Percentiles rank a stretch among this genome's conserved stretches.
These are phyloP conservation scores for Gymnoscopelus microlampas DNA, from an alignment of 2,797 vertebrate genomes.

Conservation along the genomic window DNA sequence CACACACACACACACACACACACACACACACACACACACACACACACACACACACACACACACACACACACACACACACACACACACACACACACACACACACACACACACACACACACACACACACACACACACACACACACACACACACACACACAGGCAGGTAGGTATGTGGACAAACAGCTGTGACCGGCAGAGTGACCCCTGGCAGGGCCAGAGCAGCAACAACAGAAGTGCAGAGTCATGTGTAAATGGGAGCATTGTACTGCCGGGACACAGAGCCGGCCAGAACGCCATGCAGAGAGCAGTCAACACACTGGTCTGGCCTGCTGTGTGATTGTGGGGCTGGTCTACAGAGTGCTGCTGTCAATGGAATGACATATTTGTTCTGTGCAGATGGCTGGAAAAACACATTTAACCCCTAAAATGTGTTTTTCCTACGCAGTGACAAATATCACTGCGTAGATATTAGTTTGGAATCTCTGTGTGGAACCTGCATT, in stretches of 20 bases:
- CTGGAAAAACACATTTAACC: slow-evolving; percentile 24
- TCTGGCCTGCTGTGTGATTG: slow-evolving; percentile 17
- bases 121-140: too few relatives aligned
- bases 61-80: too few relatives aligned
- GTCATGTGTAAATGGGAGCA: slow-evolving; percentile 70
- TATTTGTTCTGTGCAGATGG: slow-evolving; percentile 44
- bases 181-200: slow-evolving; percentile 38
- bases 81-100: neutral
- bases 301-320: slow-evolving; percentile 27
- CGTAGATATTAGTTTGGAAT: too few relatives aligned
- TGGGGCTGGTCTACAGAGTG: too few relatives aligned
- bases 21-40: too few relatives aligned
- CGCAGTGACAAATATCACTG: too few relatives aligned
- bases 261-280: slow-evolving; percentile 69
- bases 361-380: slow-evolving; percentile 31
- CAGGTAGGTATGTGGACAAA: slow-evolving; percentile 11
- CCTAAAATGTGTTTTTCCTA: too few relatives aligned
- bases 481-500: too few relatives aligned
- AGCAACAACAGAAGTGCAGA: slow-evolving; percentile 74
- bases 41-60: too few relatives aligned
- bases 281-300: slow-evolving; percentile 44
- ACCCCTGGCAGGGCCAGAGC: slow-evolving; percentile 46
- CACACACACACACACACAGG: neutral
- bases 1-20: too few relatives aligned
- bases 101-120: too few relatives aligned